Conservation (phyloP, 2,113 vertebrate species). For the Leptosomus discolor region DNA sequence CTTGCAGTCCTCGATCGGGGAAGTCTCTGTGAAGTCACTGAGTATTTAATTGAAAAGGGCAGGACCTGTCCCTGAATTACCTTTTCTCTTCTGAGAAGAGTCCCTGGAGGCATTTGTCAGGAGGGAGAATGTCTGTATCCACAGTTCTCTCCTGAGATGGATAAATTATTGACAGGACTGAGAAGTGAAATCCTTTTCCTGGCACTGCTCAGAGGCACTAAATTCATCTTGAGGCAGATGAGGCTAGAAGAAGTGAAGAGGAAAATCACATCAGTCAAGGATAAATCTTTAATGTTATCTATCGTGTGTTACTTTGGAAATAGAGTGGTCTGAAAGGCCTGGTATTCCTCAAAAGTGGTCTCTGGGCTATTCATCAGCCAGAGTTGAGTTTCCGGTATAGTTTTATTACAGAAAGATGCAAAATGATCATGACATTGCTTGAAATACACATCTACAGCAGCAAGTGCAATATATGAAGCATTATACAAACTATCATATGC, state of each 20-base stretch:
- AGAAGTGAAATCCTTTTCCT: slow-evolving; percentile 43
- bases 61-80: neutral
- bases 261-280: slow-evolving; percentile 40
- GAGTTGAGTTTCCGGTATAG: neutral
- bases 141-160: neutral
- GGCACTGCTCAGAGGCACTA: slow-evolving; percentile 2
- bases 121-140: neutral
- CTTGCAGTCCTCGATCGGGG: neutral
- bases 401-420: neutral
- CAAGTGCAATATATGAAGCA: neutral
- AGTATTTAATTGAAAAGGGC: neutral
- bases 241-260: neutral
- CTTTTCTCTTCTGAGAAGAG: neutral
- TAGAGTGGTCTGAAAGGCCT: neutral
- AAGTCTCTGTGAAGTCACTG: neutral
- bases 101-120: neutral
- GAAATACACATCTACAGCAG: neutral
- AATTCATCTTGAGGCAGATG: slow-evolving; percentile 21
- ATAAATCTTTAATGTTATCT: slow-evolving; percentile 41
- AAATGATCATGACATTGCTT: neutral
- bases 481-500: neutral
- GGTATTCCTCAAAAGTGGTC: neutral
- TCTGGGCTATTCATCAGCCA: neutral
- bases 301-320: neutral
- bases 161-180: slow-evolving; percentile 47